Evolutionary conservation across 2,113 vertebrate genomes (phyloP).

Genomic region (Eptesicus fuscus): DNA sequence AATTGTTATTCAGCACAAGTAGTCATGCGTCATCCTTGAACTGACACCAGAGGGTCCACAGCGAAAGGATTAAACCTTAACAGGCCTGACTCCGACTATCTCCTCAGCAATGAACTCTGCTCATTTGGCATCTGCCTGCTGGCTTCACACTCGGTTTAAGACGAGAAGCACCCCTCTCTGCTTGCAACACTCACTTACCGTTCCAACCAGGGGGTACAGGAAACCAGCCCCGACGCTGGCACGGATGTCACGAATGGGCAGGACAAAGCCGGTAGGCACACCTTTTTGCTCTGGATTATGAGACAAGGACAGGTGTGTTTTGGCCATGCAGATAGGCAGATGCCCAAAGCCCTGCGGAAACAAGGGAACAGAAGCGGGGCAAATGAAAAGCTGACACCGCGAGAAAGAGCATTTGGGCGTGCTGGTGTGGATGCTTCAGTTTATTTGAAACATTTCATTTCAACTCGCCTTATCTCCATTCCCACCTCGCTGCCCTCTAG

Average conservation of each 20-base stretch:
- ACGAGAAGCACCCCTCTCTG: not conserved
- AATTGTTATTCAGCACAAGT: not conserved
- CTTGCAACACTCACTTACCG: slow-evolving; percentile 82
- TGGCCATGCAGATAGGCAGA: slow-evolving; percentile 98
- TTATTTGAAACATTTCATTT: not conserved
- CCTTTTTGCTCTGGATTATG: slow-evolving; percentile 97
- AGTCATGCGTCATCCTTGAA: not conserved
- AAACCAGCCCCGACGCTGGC: slow-evolving; percentile 97
- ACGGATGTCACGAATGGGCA: slow-evolving; percentile 95
- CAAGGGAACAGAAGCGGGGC: not conserved
- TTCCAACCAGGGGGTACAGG: slow-evolving; percentile 94
- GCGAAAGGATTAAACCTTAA: not conserved
- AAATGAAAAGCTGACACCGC: not conserved
- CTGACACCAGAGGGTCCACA: not conserved
- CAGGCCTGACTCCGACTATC: not conserved
- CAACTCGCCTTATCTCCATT: not conserved
- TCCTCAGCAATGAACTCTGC: not conserved
- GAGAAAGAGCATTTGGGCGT: not conserved
- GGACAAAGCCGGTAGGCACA: slow-evolving; percentile 90
- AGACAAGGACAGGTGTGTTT: slow-evolving; percentile 96
- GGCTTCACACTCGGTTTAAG: not conserved
- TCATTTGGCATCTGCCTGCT: not conserved
- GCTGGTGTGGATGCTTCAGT: not conserved
- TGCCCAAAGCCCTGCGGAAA: slow-evolving; percentile 90
- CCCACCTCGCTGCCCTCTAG: not conserved